These are phyloP conservation scores for Mastomys natalensis DNA, from an alignment of 2,113 vertebrate species.

Conservation along the genomic window DNA sequence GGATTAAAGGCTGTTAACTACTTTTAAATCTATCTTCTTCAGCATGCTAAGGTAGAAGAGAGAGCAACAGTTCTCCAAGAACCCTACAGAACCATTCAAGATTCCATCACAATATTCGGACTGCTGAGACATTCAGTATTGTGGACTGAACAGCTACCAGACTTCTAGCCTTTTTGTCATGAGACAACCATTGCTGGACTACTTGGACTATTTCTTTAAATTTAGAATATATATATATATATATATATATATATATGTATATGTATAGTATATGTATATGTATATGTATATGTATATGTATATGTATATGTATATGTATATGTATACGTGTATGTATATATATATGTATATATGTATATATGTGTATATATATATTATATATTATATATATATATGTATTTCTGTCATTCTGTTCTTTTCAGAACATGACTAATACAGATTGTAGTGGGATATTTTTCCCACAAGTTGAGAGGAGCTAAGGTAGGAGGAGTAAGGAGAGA, in stretches of 20 bases:
- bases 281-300: background rate
- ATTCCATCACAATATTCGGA: background rate
- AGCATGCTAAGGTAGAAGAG: background rate
- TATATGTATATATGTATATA: background rate
- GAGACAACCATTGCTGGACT: background rate
- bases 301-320: no score
- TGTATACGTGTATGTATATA: no score
- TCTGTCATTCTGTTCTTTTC: background rate
- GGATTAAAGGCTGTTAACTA: no score
- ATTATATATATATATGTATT: background rate
- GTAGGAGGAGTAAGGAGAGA: no score
- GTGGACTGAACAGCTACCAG: background rate
- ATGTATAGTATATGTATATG: no score
- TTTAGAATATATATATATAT: no score
- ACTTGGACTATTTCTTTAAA: background rate
- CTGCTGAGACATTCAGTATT: background rate
- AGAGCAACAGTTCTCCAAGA: background rate
- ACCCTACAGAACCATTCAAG: background rate
- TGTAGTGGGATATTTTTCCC: no score
- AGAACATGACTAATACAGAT: background rate
- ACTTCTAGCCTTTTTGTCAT: background rate
- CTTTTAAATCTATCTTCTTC: background rate
- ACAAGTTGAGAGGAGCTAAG: no score
- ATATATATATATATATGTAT: no score
- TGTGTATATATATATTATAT: no score